A percentile compares a stretch with the other conserved stretches of the same genome.
Conservation (phyloP, 2,113 vertebrate species). For the Cochlearius cochlearius region DNA sequence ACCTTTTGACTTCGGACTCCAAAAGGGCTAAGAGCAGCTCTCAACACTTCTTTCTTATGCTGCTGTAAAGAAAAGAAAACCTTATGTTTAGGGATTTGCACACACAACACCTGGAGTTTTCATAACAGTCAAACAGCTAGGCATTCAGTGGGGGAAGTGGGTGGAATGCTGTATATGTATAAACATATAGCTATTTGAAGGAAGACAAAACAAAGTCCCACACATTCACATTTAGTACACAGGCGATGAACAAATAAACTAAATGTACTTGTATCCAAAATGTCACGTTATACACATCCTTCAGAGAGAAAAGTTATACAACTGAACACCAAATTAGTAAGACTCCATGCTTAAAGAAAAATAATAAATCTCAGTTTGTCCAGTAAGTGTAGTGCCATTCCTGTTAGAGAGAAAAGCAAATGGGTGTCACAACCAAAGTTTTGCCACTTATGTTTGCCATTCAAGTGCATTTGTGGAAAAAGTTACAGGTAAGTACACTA, state of each 20-base stretch:
- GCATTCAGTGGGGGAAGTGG: conserved; percentile 11
- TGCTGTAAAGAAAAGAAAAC: conserved; percentile 64
- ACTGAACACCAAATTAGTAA: background rate
- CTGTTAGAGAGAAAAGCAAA: background rate
- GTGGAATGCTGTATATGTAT: conserved; percentile 26
- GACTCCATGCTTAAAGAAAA: background rate
- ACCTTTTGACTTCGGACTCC: conserved; percentile 67
- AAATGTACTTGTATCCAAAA: background rate
- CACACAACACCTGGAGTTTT: conserved; percentile 34
- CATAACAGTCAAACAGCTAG: conserved; percentile 33
- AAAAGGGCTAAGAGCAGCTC: conserved; percentile 67
- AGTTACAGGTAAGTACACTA: background rate
- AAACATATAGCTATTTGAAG: conserved; percentile 46
- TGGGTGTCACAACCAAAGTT: background rate
- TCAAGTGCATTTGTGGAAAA: background rate
- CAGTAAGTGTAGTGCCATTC: background rate
- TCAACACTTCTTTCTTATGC: conserved; percentile 70
- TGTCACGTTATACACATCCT: background rate
- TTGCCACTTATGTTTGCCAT: background rate
- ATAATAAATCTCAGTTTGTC: background rate
- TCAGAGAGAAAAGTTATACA: background rate
- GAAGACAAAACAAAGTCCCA: conserved; percentile 38
- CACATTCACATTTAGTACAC: background rate
- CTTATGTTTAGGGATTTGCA: conserved; percentile 53
- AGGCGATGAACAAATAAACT: background rate